A percentile compares a stretch with the other conserved stretches of the same genome.
These are phyloP conservation scores for Quadriops clusia DNA, from an alignment of 2,888 invertebrate genomes.

Conservation along the genomic window DNA sequence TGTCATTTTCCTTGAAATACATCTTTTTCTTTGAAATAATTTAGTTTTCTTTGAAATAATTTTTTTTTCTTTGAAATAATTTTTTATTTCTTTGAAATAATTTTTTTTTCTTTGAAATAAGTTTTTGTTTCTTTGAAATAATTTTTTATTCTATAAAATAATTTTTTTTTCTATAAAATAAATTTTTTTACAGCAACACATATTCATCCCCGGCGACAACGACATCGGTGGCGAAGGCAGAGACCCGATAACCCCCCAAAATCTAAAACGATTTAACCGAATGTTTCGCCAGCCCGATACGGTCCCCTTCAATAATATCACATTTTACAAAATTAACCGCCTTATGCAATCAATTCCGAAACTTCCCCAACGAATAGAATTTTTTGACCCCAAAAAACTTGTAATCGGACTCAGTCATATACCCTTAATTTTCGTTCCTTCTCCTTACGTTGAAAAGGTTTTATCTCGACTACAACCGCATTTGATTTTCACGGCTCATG, in stretches of 20 bases:
- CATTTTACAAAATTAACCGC: slow-evolving; percentile 64
- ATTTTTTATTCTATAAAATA: too few relatives aligned
- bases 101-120: too few relatives aligned
- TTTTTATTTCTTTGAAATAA: too few relatives aligned
- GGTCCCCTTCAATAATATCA: slow-evolving; percentile 47
- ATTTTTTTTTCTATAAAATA: too few relatives aligned
- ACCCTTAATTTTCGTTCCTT: slow-evolving; percentile 47
- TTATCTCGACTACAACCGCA: slow-evolving; percentile 54
- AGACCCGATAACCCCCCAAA: slow-evolving; percentile 55
- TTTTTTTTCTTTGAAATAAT: too few relatives aligned
- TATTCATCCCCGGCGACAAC: slow-evolving; percentile 92
- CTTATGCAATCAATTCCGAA: slow-evolving; percentile 53
- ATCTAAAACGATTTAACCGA: slow-evolving; percentile 58
- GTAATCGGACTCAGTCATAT: slow-evolving; percentile 64
- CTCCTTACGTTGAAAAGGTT: slow-evolving; percentile 44
- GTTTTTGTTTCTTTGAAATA: too few relatives aligned
- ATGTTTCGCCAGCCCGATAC: slow-evolving; percentile 61
- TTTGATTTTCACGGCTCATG: slow-evolving; percentile 58
- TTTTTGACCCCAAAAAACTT: slow-evolving; percentile 36
- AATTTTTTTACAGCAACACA: too few relatives aligned
- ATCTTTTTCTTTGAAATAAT: too few relatives aligned
- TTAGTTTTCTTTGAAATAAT: too few relatives aligned
- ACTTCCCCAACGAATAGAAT: slow-evolving; percentile 36
- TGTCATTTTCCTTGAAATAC: too few relatives aligned
- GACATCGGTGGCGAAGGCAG: slow-evolving; percentile 89